Conservation (phyloP, 2,888 invertebrate genomes). For the Apodemia hepburni region DNA sequence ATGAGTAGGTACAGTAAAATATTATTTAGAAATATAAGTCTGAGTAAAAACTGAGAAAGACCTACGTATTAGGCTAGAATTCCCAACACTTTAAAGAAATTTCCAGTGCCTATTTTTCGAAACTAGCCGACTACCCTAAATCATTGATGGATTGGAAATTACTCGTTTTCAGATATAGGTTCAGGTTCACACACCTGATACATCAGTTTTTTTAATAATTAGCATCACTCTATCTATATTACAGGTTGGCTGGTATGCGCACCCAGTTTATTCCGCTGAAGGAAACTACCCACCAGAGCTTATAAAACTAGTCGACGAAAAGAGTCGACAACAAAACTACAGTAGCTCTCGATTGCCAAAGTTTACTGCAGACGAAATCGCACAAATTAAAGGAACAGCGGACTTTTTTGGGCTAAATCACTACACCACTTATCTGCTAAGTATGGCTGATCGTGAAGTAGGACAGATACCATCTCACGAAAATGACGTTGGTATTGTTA, state of each 20-base stretch:
- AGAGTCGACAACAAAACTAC: conserved; percentile 76
- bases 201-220: too few species aligned
- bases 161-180: too few species aligned
- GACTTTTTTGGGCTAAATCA: conserved; percentile 76
- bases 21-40: too few species aligned
- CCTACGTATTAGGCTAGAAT: too few species aligned
- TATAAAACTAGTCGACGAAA: conserved; percentile 72
- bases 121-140: too few species aligned
- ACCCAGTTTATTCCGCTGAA: conserved; percentile 73
- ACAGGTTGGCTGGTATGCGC: conserved; percentile 77
- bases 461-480: conserved; percentile 77
- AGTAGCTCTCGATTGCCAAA: conserved; percentile 77
- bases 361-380: conserved; percentile 73
- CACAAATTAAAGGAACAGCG: conserved; percentile 64
- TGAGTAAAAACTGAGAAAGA: too few species aligned
- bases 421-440: conserved; percentile 69
- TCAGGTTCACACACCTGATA: too few species aligned
- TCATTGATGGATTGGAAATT: too few species aligned
- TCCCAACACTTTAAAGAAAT: too few species aligned
- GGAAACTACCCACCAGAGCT: conserved; percentile 81
- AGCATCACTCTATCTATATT: conserved; percentile 28
- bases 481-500: conserved; percentile 81
- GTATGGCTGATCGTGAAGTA: conserved; percentile 62
- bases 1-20: too few species aligned
- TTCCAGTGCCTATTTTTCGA: too few species aligned